Conservation (phyloP, 2,888 invertebrate genomes). For the Teleogryllus oceanicus region DNA sequence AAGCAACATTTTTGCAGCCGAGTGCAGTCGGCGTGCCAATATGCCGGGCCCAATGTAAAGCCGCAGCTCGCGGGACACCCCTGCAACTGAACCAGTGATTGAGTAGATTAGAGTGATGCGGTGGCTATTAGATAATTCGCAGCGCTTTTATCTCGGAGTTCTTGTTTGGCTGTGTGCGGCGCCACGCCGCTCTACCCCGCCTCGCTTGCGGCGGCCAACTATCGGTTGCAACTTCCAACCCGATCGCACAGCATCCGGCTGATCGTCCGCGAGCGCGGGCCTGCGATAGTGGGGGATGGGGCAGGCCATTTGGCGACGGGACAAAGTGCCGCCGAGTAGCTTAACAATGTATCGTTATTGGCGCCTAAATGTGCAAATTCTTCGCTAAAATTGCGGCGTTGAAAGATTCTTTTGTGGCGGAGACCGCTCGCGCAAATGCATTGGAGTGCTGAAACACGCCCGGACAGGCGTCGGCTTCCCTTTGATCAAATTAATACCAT, state of each 20-base stretch:
- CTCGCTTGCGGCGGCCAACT: background rate
- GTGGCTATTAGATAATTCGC: background rate
- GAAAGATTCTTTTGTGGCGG: slow-evolving; percentile 7
- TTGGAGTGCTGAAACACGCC: background rate
- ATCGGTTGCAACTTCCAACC: background rate
- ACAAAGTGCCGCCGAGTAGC: slow-evolving; percentile 8
- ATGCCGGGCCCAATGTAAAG: too few relatives aligned
- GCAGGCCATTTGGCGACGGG: background rate
- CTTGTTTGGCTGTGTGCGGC: background rate
- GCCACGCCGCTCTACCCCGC: background rate
- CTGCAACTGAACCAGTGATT: background rate
- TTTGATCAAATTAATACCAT: slow-evolving; percentile 10
- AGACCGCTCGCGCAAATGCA: background rate
- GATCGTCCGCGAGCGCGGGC: background rate
- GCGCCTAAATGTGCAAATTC: background rate
- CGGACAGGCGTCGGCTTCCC: background rate
- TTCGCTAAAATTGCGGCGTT: slow-evolving; percentile 18
- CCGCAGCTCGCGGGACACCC: too few relatives aligned
- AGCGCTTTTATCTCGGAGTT: background rate
- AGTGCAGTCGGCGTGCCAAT: too few relatives aligned
- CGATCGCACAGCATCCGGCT: background rate
- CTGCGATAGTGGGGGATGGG: background rate
- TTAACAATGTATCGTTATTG: background rate
- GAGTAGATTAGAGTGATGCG: slow-evolving; percentile 18
- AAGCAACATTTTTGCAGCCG: too few relatives aligned